phyloP scores from a whole-genome alignment of 2,113 vertebrate genomes.

The Fulmarus glacialis region DNA sequence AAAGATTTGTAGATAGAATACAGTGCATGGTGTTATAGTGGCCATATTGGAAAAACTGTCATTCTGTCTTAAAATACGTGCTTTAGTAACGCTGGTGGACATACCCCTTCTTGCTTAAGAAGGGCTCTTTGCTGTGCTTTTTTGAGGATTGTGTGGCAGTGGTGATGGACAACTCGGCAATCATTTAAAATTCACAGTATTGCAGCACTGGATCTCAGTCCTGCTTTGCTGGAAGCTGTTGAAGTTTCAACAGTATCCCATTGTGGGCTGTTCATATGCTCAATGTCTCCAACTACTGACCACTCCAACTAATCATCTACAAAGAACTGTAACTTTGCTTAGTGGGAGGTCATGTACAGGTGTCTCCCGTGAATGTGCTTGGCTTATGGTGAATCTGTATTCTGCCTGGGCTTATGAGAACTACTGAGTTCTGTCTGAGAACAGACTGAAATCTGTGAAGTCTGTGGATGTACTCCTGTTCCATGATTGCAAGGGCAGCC shows the following conservation, averaged over 20 bases:
- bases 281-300: background rate
- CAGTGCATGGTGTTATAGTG: background rate
- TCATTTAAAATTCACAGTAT: background rate
- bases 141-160: background rate
- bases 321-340: background rate
- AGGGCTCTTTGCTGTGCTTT: background rate
- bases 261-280: background rate
- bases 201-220: background rate
- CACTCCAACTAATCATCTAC: background rate
- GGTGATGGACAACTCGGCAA: background rate
- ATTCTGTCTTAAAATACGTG: background rate
- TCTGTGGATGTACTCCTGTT: background rate
- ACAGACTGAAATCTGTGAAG: background rate
- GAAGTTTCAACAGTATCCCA: background rate
- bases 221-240: background rate
- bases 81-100: background rate
- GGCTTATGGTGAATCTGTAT: background rate
- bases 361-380: background rate
- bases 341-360: background rate
- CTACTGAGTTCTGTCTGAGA: background rate
- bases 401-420: background rate
- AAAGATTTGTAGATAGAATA: background rate
- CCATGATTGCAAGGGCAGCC: background rate
- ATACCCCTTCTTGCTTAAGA: background rate
- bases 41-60: background rate